Evolutionary conservation across 2,888 invertebrate species (phyloP), one percentile per base, ranked within the genome.

Genomic region (Galeopsomyia nigrocyanea): DNA sequence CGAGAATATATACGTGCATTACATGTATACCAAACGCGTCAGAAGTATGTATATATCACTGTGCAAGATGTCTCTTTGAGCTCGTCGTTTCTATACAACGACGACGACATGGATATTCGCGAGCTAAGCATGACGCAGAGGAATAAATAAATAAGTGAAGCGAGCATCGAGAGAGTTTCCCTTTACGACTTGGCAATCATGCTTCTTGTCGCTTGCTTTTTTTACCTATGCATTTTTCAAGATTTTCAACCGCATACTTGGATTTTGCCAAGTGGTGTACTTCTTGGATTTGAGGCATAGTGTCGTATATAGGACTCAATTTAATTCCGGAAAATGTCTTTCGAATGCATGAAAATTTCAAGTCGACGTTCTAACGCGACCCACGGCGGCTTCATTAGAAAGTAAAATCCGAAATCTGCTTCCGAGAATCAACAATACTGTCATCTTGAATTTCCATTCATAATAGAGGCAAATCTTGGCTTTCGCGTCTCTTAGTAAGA

Each of bases 361-460:
- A 17, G 22, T 17, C 7, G 47, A 26, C n/a, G 31, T 68, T 68
- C 53, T 22, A n/a, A 57, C 22, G 46, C 47, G 22, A 3, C 39
- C 39, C 7, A n/a, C 26, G 13, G 2, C 17, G 47, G 31, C 21
- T 47, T 9, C 22, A 68, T 68, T 68, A 68, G 26, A 68, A 68
- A 68, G 68, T 61, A 53, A 61, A 68, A 68, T 68, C 46, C 19
- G 2, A 26, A 14, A 26, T 10, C 39, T 31, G 61, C 17, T 6
- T 22, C n/a, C 2, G 13, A 16, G 50, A 63, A 57, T 69, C 55
- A 63, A 69, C 63, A 57, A 63, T 57, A 69, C 50, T 63, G 57
- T 63, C 63, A 51, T 22, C 31, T 50, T 22, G 63, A 56, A 69
- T 69, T 57, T 69, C 63, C 63, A 63, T 63, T 5, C 17, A 57